These are phyloP conservation scores for Actinernus sp. DNA, from an alignment of 92 coral and sea anemone genomes.

Conservation along the genomic window DNA sequence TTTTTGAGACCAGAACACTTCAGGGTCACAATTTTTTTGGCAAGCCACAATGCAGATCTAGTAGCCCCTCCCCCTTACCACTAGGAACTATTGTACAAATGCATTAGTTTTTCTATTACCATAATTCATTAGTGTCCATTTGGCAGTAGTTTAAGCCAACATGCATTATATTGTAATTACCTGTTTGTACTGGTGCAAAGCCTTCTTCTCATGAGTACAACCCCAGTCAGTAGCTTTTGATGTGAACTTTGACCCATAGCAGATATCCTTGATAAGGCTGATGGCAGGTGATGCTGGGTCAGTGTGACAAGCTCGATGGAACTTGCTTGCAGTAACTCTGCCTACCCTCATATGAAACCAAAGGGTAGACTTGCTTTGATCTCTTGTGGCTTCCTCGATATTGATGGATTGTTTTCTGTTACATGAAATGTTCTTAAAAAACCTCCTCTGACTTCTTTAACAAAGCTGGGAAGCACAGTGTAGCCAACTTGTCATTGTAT, in stretches of 20 bases:
- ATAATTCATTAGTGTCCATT: too few relatives aligned
- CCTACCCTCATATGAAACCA: conserved; percentile 56
- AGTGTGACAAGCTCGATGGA: conserved; percentile 62
- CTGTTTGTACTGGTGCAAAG: conserved; percentile 47
- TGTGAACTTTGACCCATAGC: conserved; percentile 48
- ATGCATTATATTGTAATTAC: conserved; percentile 15
- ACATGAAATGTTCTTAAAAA: conserved; percentile 15
- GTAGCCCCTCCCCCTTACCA: too few relatives aligned
- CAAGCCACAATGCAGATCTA: not conserved
- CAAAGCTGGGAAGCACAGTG: conserved; percentile 30
- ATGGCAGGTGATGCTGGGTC: conserved; percentile 45
- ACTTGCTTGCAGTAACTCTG: conserved; percentile 60
- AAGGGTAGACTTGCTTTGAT: conserved; percentile 35
- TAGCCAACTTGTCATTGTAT: conserved; percentile 16
- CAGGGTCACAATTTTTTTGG: not conserved
- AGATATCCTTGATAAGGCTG: conserved; percentile 54
- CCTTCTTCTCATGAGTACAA: conserved; percentile 47
- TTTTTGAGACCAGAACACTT: too few relatives aligned
- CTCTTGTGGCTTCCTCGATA: conserved; percentile 44
- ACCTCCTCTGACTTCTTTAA: conserved; percentile 25
- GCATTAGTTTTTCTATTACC: too few relatives aligned
- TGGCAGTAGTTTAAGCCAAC: not conserved
- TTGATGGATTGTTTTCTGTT: conserved; percentile 9
- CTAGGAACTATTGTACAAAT: too few relatives aligned
- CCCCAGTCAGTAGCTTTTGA: conserved; percentile 62